phyloP scores from a whole-genome alignment of 2,888 invertebrate species.

The Phlogophora meticulosa region DNA sequence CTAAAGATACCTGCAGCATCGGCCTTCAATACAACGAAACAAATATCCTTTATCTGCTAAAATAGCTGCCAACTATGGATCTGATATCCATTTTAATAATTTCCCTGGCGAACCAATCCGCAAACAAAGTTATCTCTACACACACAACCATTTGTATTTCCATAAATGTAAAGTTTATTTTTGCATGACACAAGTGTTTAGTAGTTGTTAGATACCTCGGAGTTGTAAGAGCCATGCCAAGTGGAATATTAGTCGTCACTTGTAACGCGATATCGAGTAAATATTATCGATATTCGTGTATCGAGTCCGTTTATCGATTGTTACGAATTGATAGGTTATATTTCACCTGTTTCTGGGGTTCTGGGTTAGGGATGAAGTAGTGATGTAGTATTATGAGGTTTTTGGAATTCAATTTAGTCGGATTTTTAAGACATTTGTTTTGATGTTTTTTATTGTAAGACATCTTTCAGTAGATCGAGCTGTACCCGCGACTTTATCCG shows the following conservation, averaged over 20 bases:
- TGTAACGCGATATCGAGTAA: conserved; percentile 71
- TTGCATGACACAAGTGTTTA: not conserved
- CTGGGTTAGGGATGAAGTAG: conserved; percentile 27
- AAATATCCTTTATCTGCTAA: conserved; percentile 79
- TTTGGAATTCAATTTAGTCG: not conserved
- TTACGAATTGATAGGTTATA: conserved; percentile 38
- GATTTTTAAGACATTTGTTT: too few relatives aligned
- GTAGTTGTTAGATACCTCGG: conserved; percentile 39
- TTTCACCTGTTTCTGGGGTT: conserved; percentile 44
- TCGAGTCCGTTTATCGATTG: conserved; percentile 62
- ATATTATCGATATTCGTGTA: conserved; percentile 69
- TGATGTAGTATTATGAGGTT: conserved; percentile 3
- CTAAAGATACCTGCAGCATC: conserved; percentile 16
- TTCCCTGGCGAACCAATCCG: conserved; percentile 74
- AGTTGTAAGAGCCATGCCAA: conserved; percentile 69
- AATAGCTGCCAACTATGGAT: conserved; percentile 77
- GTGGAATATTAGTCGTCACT: conserved; percentile 73
- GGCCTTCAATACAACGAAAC: conserved; percentile 72
- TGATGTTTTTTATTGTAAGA: too few relatives aligned
- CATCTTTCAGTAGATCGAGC: too few relatives aligned
- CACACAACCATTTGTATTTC: conserved; percentile 3
- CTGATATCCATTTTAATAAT: conserved; percentile 78
- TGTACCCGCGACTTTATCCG: too few relatives aligned
- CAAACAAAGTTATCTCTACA: conserved; percentile 45
- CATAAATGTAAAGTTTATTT: conserved; percentile 1